A percentile compares a stretch with the other conserved stretches of the same genome.
Conservation (phyloP, 1,140 invertebrate genomes). For the Panagrolaimus sp. region DNA sequence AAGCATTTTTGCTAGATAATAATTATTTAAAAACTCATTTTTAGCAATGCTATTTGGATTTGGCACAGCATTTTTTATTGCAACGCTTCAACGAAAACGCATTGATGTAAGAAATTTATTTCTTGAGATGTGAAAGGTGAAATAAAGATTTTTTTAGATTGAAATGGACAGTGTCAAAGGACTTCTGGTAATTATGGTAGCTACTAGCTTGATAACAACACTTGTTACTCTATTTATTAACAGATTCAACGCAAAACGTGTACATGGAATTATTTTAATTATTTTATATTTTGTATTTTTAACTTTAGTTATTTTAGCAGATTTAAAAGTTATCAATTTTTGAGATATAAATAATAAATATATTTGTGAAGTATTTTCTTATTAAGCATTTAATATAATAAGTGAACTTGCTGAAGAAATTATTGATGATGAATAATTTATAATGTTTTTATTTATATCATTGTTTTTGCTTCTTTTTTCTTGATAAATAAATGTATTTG, state of each 20-base stretch:
- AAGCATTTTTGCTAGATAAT: conserved; percentile 12
- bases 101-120: conserved; percentile 38
- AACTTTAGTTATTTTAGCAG: not conserved
- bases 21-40: no score
- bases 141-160: not conserved
- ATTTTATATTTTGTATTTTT: conserved; percentile 8
- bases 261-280: conserved; percentile 1
- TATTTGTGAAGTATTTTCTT: no score
- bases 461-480: no score
- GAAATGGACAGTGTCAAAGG: not conserved
- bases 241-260: conserved; percentile 9
- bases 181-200: not conserved
- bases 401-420: no score
- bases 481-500: no score
- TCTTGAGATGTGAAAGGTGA: not conserved
- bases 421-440: no score
- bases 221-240: not conserved
- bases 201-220: not conserved
- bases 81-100: conserved; percentile 58
- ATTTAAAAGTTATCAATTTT: no score
- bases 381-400: no score
- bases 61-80: conserved; percentile 64
- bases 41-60: conserved; percentile 64
- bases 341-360: no score
- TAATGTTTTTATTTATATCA: no score